Evolutionary conservation across 2,888 invertebrate species (phyloP), one percentile per base, ranked within the genome.

Genomic region (Autographa gamma): DNA sequence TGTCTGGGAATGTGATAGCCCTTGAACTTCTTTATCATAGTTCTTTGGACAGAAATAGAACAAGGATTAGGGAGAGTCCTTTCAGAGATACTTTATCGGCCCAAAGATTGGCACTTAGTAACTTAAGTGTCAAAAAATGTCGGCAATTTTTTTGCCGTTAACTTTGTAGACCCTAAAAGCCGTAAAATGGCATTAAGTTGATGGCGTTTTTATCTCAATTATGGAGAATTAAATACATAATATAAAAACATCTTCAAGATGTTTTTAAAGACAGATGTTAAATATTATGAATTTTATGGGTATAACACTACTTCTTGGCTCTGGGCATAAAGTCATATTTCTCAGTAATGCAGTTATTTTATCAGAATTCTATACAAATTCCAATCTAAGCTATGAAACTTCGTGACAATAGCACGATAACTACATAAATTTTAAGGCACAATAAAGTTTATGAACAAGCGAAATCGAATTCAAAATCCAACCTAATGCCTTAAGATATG

Each of bases 1-100:
- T 91, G 90, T 88, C 85, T 86, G 86, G 85, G 87, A 86, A 86
- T 80, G 76, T 82, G 93, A 94, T 94, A 93, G 90, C 92, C 93
- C 90, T 89, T 93, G 93, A 93, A 91, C 93, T 78, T 86, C 83
- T 81, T 91, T 92, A 91, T 92, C 92, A 77, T 64, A 63, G 70
- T 80, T 83, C 78, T 88, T 86, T 78, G 80, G 77, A 80, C 82
- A 68, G 77, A 85, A 84, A 86, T 87, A 86, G 80, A 84, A 77
- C 79, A 61, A 76, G 73, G 74, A 72, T 80, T 70, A 66, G 81
- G 83, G 81, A 83, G 85, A 82, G 8, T 38, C 63, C 62, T 66
- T 43, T 66, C 70, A 74, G 73, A 61, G 67, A 61, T 68, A 65
- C 71, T 72, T 71, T 59, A 71, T 71, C 60, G 71, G 31, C 54